phyloP scores from a whole-genome alignment of 2,888 invertebrate species.

The Sabatieria punctata region DNA sequence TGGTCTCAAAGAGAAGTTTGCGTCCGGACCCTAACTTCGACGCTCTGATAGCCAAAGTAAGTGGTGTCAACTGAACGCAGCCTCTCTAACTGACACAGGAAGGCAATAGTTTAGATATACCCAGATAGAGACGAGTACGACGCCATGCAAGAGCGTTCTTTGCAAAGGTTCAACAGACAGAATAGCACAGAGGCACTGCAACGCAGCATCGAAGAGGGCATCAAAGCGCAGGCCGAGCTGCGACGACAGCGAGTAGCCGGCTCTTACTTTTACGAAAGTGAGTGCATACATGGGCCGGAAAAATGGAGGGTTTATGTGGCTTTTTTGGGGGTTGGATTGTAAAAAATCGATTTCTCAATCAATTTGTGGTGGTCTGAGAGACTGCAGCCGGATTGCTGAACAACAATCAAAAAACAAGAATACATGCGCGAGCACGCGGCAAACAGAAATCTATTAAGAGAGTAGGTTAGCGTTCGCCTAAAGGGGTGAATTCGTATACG shows the following conservation, averaged over 20 bases:
- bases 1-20: constrained; percentile 86
- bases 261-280: constrained; percentile 17
- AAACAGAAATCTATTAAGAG: too few relatives aligned
- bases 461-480: too few relatives aligned
- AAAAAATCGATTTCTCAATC: too few relatives aligned
- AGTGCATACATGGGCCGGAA: too few relatives aligned
- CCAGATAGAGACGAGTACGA: constrained; percentile 71
- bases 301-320: too few relatives aligned
- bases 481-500: too few relatives aligned
- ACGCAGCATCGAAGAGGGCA: constrained; percentile 11
- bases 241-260: constrained; percentile 14
- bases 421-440: too few relatives aligned
- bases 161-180: constrained; percentile 10
- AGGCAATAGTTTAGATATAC: constrained; percentile 14
- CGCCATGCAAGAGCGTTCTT: constrained; percentile 56
- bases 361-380: too few relatives aligned
- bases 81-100: too few relatives aligned
- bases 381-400: too few relatives aligned
- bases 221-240: constrained; percentile 16
- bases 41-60: constrained; percentile 85
- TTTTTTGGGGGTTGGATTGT: too few relatives aligned
- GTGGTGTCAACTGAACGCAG: constrained; percentile 32
- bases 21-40: constrained; percentile 96
- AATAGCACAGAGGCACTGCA: constrained; percentile 8
- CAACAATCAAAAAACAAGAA: too few relatives aligned